A percentile compares a stretch with the other conserved stretches of the same genome.
Conservation (phyloP, 2,888 invertebrate species). For the Acanthosoma haemorrhoidale region DNA sequence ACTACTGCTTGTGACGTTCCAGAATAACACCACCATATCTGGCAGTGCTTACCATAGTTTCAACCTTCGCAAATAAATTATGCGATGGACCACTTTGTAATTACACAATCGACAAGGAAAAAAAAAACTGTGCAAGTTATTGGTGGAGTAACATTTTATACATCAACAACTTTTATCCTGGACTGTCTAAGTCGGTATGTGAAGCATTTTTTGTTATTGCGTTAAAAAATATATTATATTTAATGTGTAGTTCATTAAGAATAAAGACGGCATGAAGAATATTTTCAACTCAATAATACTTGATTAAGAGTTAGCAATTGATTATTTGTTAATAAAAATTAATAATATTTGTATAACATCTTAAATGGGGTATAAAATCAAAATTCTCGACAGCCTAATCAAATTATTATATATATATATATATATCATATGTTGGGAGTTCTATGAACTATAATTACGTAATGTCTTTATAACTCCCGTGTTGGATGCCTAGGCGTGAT, state of each 20-base stretch:
- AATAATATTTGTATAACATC: too few species aligned
- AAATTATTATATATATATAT: too few species aligned
- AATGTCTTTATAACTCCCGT: too few species aligned
- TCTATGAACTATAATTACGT: too few species aligned
- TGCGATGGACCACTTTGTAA: slow-evolving; percentile 12
- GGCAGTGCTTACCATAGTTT: not conserved
- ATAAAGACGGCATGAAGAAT: not conserved
- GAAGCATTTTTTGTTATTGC: not conserved
- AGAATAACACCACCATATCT: slow-evolving; percentile 11
- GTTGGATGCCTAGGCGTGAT: too few species aligned
- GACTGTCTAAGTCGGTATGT: slow-evolving; percentile 12
- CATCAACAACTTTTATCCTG: slow-evolving; percentile 24
- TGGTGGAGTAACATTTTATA: slow-evolving; percentile 28
- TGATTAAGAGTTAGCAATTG: too few species aligned
- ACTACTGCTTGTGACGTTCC: not conserved
- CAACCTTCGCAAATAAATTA: slow-evolving; percentile 2
- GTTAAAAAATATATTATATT: not conserved
- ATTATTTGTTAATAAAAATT: too few species aligned
- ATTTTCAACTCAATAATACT: too few species aligned
- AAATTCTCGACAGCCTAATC: too few species aligned
- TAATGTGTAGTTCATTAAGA: too few species aligned
- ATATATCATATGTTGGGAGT: too few species aligned
- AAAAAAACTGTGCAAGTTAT: not conserved
- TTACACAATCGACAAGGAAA: not conserved
- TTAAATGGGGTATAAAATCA: too few species aligned